A percentile compares a stretch with the other conserved stretches of the same genome.
phyloP scores from a whole-genome alignment of 1,140 invertebrate genomes.

The Adelges cooleyi region DNA sequence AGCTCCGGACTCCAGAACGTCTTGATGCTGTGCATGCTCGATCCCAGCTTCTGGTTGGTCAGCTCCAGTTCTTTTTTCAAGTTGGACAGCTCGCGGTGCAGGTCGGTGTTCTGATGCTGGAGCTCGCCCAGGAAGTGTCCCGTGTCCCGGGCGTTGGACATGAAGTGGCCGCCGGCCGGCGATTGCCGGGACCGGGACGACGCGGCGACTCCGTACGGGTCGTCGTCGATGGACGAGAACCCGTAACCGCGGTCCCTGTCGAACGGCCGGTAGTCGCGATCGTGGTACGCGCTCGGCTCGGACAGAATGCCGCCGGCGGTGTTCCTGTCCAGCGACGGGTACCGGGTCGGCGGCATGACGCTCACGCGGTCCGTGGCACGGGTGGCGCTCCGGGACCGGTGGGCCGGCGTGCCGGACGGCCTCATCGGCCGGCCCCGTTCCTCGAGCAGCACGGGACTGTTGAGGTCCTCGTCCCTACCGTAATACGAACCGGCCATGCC shows the following conservation, averaged over 20 bases:
- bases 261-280: conserved; percentile 51
- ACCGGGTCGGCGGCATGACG: conserved; percentile 61
- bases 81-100: conserved; percentile 91
- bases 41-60: conserved; percentile 95
- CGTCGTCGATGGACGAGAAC: conserved; percentile 59
- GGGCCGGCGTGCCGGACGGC: conserved; percentile 48
- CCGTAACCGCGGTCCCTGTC: conserved; percentile 47
- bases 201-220: conserved; percentile 48
- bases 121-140: conserved; percentile 75
- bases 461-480: conserved; percentile 59
- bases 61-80: conserved; percentile 92
- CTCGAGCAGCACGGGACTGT: conserved; percentile 47
- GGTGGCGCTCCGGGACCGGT: conserved; percentile 42
- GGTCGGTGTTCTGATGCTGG: conserved; percentile 86
- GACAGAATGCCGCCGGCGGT: conserved; percentile 60
- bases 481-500: conserved; percentile 48
- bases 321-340: conserved; percentile 43
- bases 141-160: conserved; percentile 24
- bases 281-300: conserved; percentile 48
- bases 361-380: conserved; percentile 53
- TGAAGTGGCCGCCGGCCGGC: conserved; percentile 52
- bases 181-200: conserved; percentile 57
- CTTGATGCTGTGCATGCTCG: conserved; percentile 98
- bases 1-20: conserved; percentile 99
- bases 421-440: conserved; percentile 46